phyloP scores from a whole-genome alignment of 2,797 vertebrate genomes.

The Melanotaenia boesemani region DNA sequence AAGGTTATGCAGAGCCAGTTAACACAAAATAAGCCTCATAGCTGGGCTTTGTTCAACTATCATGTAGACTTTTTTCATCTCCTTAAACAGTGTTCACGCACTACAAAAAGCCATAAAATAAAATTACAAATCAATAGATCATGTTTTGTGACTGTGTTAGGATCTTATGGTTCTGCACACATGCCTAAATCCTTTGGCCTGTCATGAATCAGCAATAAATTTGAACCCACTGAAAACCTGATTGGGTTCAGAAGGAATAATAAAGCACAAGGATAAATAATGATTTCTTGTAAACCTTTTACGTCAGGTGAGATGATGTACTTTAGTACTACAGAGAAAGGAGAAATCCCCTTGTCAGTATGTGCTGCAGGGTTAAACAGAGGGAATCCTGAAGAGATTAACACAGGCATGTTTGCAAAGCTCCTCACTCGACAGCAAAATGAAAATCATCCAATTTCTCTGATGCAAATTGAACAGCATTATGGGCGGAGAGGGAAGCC shows the following conservation, averaged over 20 bases:
- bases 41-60: not conserved
- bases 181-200: constrained; percentile 30
- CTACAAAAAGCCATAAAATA: too few relatives aligned
- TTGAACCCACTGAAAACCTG: constrained; percentile 27
- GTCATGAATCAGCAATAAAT: constrained; percentile 39
- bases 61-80: too few relatives aligned
- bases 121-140: not conserved
- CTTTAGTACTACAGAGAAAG: constrained; percentile 23
- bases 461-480: constrained; percentile 58
- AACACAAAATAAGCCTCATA: not conserved
- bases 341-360: constrained; percentile 39
- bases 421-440: constrained; percentile 55
- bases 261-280: constrained; percentile 51
- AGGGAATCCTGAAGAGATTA: constrained; percentile 69
- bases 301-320: constrained; percentile 53
- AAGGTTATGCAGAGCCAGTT: not conserved
- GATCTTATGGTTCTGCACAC: not conserved
- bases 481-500: constrained; percentile 39
- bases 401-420: constrained; percentile 49
- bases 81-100: too few relatives aligned
- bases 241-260: constrained; percentile 50
- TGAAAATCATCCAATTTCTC: constrained; percentile 73
- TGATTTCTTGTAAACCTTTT: constrained; percentile 48
- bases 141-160: not conserved
- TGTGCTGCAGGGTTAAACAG: constrained; percentile 39